Base-by-base conservation (phyloP, 2,113 vertebrate genomes). In the Phocoena phocoena region DNA sequence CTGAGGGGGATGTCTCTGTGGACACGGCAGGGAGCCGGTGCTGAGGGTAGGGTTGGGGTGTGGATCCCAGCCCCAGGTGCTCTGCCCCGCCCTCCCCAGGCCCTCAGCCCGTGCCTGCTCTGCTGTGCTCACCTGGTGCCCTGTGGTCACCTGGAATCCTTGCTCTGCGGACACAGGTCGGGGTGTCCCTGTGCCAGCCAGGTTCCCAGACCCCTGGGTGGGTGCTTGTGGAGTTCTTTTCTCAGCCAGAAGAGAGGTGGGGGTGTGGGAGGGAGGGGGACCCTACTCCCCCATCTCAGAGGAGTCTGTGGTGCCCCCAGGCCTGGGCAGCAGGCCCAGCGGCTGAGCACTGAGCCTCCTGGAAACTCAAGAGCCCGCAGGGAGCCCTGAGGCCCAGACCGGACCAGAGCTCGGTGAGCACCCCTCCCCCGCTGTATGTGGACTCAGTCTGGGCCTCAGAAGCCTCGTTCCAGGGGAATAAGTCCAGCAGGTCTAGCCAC, bases 41-140 rank as follows among this genome's bases (percentile, higher is more conserved):
- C 23, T 63, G 62, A 31, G 26, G 55, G 20, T 58, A 11, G 47
- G 76, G 50, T 53, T 53, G 33, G 53, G 33, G 5, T 11, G 28
- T 31, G 73, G 26, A 7, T 74, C 44, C 28, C 47, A 21, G 74
- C 60, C 60, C 60, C 60, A 62, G 60, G 25, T 58, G 60, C 60
- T 62, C 60, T 62, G 60, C 60, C 60, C 60, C 60, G 23, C 58
- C 58, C 21, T 60, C 41, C 26, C 41, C 73, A 47, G 73, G 26
- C 33, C 41, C 18, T 31, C 6, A 31, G 2, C 17, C 53, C 38
- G 4, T 0, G 1, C 60, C 28, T 4, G 9, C 3, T 58, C 6
- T 25, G 3, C 0, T 3, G 21, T 2, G 0, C 63, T 41, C 53
- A 14, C 11, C 28, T 1, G 2, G 17, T 10, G 1, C 58, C 70